These are phyloP conservation scores for Cynocephalus volans DNA, from an alignment of 2,113 vertebrate genomes.

Conservation along the genomic window DNA sequence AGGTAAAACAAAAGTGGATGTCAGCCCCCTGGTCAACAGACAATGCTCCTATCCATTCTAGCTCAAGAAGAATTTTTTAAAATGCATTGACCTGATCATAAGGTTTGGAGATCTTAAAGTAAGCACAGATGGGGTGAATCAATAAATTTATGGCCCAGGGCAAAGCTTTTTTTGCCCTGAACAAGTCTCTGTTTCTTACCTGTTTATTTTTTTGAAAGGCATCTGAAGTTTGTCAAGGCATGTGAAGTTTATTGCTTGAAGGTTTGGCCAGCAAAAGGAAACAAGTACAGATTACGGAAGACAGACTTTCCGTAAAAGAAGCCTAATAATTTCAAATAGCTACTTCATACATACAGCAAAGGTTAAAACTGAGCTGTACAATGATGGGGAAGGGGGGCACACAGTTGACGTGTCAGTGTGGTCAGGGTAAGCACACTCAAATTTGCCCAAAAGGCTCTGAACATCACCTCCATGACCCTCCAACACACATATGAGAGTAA, in stretches of 20 bases:
- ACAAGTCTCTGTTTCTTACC: constrained; percentile 56
- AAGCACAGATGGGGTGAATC: constrained; percentile 34
- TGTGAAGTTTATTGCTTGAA: constrained; percentile 47
- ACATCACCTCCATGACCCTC: too few species aligned
- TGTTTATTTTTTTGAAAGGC: constrained; percentile 59
- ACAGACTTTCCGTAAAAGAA: background rate
- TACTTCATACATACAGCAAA: background rate
- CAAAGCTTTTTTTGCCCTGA: constrained; percentile 46
- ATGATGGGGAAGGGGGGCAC: too few species aligned
- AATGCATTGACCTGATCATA: background rate
- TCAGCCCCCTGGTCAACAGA: background rate
- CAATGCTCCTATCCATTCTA: background rate
- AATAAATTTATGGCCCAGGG: constrained; percentile 31
- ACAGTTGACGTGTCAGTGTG: background rate
- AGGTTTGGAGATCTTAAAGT: constrained; percentile 38
- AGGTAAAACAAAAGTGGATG: background rate
- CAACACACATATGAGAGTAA: accelerated
- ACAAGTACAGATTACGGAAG: background rate
- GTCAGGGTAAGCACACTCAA: background rate
- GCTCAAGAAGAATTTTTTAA: background rate
- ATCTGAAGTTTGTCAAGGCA: constrained; percentile 66
- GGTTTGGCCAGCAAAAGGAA: constrained; percentile 35
- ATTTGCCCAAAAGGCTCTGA: background rate
- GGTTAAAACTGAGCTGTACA: background rate
- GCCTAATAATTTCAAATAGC: background rate